phyloP scores from a whole-genome alignment of 2,888 invertebrate species.

The Patella ulyssiponensis region DNA sequence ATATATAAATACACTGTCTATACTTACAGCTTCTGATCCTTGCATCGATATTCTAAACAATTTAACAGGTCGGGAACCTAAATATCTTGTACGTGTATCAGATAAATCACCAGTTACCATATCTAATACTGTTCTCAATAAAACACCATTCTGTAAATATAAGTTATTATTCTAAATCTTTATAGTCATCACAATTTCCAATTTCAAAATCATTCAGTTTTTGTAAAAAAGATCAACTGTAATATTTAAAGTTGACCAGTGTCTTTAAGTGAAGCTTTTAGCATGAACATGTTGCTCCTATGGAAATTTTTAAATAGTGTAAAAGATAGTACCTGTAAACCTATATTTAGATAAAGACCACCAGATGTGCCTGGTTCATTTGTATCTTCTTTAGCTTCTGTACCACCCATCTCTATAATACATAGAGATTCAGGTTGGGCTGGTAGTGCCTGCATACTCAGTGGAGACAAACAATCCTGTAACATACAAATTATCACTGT shows the following conservation, averaged over 20 bases:
- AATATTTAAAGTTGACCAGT: too few relatives aligned
- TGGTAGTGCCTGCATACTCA: constrained; percentile 97
- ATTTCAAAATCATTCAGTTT: too few relatives aligned
- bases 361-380: constrained; percentile 77
- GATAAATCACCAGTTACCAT: constrained; percentile 96
- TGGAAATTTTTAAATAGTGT: too few relatives aligned
- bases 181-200: too few relatives aligned
- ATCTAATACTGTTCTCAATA: constrained; percentile 93
- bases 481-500: constrained; percentile 15
- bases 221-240: too few relatives aligned
- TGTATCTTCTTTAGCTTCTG: constrained; percentile 78
- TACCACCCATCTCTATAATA: constrained; percentile 83
- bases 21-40: constrained; percentile 88
- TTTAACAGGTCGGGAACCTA: constrained; percentile 96
- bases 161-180: not conserved
- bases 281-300: too few relatives aligned
- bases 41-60: constrained; percentile 96
- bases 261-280: too few relatives aligned
- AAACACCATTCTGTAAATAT: constrained; percentile 85
- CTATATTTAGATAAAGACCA: constrained; percentile 94
- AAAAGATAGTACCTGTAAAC: constrained; percentile 78
- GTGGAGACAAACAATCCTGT: constrained; percentile 91
- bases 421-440: constrained; percentile 96
- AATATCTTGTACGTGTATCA: constrained; percentile 96
- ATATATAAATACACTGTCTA: not conserved